phyloP scores from a whole-genome alignment of 30 jellyfish, hydroid and myxozoan genomes.

The Turritopsis dohrnii region DNA sequence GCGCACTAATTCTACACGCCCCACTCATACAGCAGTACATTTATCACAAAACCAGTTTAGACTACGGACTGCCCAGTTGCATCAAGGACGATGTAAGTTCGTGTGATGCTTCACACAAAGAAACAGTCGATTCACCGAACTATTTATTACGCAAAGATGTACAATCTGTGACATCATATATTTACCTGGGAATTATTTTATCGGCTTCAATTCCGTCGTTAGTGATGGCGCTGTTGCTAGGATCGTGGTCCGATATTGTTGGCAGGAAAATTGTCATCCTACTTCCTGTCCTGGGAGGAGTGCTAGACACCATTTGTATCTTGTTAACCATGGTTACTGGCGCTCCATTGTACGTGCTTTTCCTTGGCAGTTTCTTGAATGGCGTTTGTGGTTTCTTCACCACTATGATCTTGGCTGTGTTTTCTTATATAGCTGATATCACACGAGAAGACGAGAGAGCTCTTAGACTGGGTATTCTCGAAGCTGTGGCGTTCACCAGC shows the following conservation, averaged over 20 bases:
- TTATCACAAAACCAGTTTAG: constrained; percentile 58
- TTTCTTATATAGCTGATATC: constrained; percentile 85
- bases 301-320: constrained; percentile 60
- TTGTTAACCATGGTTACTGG: constrained; percentile 59
- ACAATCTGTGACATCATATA: constrained; percentile 82
- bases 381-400: constrained; percentile 95
- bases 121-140: constrained; percentile 22
- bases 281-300: constrained; percentile 88
- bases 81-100: constrained; percentile 64
- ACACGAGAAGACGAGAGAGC: constrained; percentile 89
- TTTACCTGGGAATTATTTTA: constrained; percentile 78
- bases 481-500: constrained; percentile 89
- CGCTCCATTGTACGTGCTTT: constrained; percentile 68
- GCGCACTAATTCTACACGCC: constrained; percentile 97
- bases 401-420: constrained; percentile 91
- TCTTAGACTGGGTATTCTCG: constrained; percentile 70
- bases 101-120: constrained; percentile 44
- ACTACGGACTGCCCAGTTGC: constrained; percentile 55
- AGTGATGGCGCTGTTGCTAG: constrained; percentile 85
- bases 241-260: constrained; percentile 96
- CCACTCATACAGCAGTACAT: constrained; percentile 94
- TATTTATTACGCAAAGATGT: constrained; percentile 50
- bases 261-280: constrained; percentile 78
- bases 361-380: constrained; percentile 77
- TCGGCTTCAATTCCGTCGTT: constrained; percentile 91